A percentile compares a stretch with the other conserved stretches of the same genome.
Conservation (phyloP, 2,888 invertebrate species). For the Pegoplata infirma region DNA sequence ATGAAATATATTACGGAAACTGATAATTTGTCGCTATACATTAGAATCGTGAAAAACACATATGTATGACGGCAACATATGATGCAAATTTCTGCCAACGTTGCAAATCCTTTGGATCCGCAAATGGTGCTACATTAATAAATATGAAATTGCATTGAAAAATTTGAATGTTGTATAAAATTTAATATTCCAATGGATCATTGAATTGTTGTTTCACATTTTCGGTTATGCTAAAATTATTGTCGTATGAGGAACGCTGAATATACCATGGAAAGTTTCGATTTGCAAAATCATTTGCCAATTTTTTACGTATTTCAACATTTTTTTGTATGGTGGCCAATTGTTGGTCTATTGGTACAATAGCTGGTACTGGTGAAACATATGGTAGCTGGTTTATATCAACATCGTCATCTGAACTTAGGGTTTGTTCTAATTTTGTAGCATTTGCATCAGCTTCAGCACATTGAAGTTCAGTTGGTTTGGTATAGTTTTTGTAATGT, state of each 20-base stretch:
- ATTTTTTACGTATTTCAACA: constrained; percentile 64
- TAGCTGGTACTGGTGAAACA: constrained; percentile 35
- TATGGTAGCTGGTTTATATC: constrained; percentile 37
- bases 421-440: neutral
- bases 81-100: constrained; percentile 71
- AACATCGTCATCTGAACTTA: neutral
- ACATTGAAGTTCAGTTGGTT: constrained; percentile 64
- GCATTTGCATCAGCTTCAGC: neutral
- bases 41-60: constrained; percentile 67
- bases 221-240: constrained; percentile 61
- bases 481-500: constrained; percentile 65
- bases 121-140: constrained; percentile 67
- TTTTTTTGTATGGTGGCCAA: constrained; percentile 37
- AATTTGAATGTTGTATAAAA: constrained; percentile 65
- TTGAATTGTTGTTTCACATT: constrained; percentile 62
- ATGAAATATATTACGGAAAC: constrained; percentile 63
- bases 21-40: constrained; percentile 65
- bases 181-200: constrained; percentile 64
- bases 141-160: constrained; percentile 69
- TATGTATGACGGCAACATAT: constrained; percentile 68
- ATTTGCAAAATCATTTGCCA: constrained; percentile 70
- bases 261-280: constrained; percentile 67
- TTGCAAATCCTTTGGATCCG: constrained; percentile 65
- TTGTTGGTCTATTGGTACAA: constrained; percentile 64
- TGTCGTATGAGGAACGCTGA: constrained; percentile 64